Evolutionary conservation across 1,140 invertebrate species (phyloP).

Genomic region (Epicauta chinensis): DNA sequence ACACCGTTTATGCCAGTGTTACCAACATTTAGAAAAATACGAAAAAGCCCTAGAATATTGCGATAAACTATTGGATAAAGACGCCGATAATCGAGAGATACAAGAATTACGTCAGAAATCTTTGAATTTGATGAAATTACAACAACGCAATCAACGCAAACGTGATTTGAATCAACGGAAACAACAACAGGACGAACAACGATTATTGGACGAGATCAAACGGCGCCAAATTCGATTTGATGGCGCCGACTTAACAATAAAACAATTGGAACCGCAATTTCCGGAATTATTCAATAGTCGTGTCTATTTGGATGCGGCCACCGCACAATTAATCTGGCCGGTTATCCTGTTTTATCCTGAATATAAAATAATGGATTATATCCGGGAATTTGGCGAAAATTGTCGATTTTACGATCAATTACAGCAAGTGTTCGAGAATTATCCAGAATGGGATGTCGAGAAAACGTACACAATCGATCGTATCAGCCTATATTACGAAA

Average conservation of each 20-base stretch:
- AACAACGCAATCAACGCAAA: conserved; percentile 55
- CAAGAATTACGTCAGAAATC: conserved; percentile 54
- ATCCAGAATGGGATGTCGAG: conserved; percentile 68
- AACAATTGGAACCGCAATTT: conserved; percentile 55
- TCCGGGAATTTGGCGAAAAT: conserved; percentile 67
- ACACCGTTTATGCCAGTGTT: conserved; percentile 68
- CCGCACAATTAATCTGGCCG: conserved; percentile 71
- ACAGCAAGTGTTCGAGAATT: conserved; percentile 61
- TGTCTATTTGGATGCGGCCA: conserved; percentile 54
- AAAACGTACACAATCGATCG: conserved; percentile 59
- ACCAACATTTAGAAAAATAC: conserved; percentile 60
- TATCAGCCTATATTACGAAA: conserved; percentile 77
- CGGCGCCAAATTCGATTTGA: conserved; percentile 14
- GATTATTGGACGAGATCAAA: conserved; percentile 48
- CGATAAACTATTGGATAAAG: conserved; percentile 56
- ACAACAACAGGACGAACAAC: conserved; percentile 50
- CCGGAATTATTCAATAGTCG: conserved; percentile 52
- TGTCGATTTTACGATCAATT: conserved; percentile 67
- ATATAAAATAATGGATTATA: conserved; percentile 62
- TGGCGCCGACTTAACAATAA: conserved; percentile 34
- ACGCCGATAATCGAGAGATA: conserved; percentile 52
- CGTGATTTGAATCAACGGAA: conserved; percentile 49
- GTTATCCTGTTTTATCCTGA: conserved; percentile 81
- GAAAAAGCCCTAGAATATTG: conserved; percentile 69
- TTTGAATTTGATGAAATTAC: conserved; percentile 45